Evolutionary conservation across 2,888 invertebrate genomes (phyloP).

Genomic region (Sussaba pulchella): DNA sequence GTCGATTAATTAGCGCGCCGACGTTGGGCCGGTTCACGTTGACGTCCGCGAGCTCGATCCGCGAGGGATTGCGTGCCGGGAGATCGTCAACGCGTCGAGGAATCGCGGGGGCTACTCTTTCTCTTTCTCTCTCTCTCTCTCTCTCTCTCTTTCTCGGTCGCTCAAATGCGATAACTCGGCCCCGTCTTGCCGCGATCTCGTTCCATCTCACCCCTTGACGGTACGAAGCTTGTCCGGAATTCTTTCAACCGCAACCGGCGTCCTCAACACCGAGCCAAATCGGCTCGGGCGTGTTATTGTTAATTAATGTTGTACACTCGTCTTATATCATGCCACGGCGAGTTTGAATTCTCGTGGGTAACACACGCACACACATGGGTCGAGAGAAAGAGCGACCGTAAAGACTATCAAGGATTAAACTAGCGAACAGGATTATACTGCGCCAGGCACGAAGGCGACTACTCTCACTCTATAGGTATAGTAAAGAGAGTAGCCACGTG

Average conservation of each 20-base stretch:
- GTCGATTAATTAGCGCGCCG: conserved; percentile 71
- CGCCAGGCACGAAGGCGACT: conserved; percentile 50
- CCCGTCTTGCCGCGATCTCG: too few relatives aligned
- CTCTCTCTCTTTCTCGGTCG: conserved; percentile 24
- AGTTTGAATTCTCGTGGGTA: background rate
- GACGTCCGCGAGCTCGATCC: conserved; percentile 7
- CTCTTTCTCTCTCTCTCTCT: conserved; percentile 18
- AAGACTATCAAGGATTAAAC: conserved; percentile 58
- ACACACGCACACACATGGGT: conserved; percentile 26
- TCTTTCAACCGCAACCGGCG: conserved; percentile 66
- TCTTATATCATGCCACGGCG: conserved; percentile 67
- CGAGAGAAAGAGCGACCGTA: conserved; percentile 36
- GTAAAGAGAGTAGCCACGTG: too few relatives aligned
- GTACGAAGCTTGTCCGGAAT: conserved; percentile 67
- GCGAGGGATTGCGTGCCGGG: conserved; percentile 73
- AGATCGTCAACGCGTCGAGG: conserved; percentile 70
- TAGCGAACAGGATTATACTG: conserved; percentile 57
- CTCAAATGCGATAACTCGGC: background rate
- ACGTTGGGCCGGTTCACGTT: background rate
- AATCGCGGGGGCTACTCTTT: conserved; percentile 15
- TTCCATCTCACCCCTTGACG: too few relatives aligned
- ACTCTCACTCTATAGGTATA: background rate
- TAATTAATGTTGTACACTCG: conserved; percentile 75
- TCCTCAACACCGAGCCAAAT: conserved; percentile 66
- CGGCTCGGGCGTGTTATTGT: conserved; percentile 74